These are phyloP conservation scores for Sitodiplosis mosellana DNA, from an alignment of 1,140 invertebrate genomes.

Conservation along the genomic window DNA sequence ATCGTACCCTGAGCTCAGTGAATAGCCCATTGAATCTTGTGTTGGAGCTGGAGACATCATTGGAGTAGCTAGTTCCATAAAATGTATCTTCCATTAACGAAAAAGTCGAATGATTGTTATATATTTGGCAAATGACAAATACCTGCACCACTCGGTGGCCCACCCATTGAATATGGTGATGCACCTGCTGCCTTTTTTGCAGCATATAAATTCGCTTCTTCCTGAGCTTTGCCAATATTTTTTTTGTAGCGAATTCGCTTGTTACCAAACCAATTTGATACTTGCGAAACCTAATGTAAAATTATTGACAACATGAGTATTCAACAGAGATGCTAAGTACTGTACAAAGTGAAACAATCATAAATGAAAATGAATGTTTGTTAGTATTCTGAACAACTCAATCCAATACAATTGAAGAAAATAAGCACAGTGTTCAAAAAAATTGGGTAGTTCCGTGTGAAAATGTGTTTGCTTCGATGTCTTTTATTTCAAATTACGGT, in stretches of 20 bases:
- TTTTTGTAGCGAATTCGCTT: constrained; percentile 99
- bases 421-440: no score
- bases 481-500: no score
- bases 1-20: constrained; percentile 70
- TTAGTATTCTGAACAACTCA: neutral
- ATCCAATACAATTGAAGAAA: no score
- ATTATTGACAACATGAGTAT: no score
- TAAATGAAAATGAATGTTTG: neutral
- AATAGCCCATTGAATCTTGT: constrained; percentile 77
- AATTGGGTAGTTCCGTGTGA: no score
- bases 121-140: no score
- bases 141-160: constrained; percentile 54
- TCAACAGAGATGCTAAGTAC: no score
- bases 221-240: constrained; percentile 99
- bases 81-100: no score
- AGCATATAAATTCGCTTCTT: constrained; percentile 98
- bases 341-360: neutral
- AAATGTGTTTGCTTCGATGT: no score
- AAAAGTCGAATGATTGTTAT: no score
- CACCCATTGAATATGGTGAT: constrained; percentile 78
- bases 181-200: constrained; percentile 96
- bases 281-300: constrained; percentile 35
- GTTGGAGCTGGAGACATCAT: constrained; percentile 86
- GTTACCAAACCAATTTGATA: constrained; percentile 99
- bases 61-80: constrained; percentile 62